These are phyloP conservation scores for Pipistrellus nathusii DNA, from an alignment of 2,797 vertebrate species.

Conservation along the genomic window DNA sequence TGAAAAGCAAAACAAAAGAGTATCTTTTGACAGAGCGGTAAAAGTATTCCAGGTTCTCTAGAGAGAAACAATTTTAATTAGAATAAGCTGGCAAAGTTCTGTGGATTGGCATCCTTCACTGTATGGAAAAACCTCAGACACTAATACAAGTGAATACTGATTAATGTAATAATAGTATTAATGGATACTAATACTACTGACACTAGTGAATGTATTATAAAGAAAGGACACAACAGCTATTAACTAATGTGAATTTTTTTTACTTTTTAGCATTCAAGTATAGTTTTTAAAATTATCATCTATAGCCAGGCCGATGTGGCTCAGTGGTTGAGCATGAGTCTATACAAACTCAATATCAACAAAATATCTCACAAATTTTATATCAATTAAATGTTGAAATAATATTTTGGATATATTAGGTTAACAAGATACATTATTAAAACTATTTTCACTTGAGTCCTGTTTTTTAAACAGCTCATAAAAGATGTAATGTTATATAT, in stretches of 20 bases:
- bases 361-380: not conserved
- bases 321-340: too few relatives aligned
- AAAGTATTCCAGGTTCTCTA: constrained; percentile 34
- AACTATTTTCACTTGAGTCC: not conserved
- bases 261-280: not conserved
- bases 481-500: not conserved
- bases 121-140: not conserved
- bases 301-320: too few relatives aligned
- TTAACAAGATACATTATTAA: not conserved
- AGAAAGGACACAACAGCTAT: not conserved
- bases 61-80: constrained; percentile 50
- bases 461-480: not conserved
- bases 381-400: not conserved
- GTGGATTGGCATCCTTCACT: not conserved
- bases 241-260: not conserved
- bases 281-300: not conserved
- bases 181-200: not conserved
- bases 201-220: not conserved
- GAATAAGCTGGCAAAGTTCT: constrained; percentile 18
- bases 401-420: not conserved
- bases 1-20: constrained; percentile 51
- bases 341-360: not conserved
- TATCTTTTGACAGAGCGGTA: constrained; percentile 42
- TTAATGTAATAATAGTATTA: not conserved
- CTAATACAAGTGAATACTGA: not conserved